Evolutionary conservation across 2,888 invertebrate genomes (phyloP).

Genomic region (Parascotia fuliginaria): DNA sequence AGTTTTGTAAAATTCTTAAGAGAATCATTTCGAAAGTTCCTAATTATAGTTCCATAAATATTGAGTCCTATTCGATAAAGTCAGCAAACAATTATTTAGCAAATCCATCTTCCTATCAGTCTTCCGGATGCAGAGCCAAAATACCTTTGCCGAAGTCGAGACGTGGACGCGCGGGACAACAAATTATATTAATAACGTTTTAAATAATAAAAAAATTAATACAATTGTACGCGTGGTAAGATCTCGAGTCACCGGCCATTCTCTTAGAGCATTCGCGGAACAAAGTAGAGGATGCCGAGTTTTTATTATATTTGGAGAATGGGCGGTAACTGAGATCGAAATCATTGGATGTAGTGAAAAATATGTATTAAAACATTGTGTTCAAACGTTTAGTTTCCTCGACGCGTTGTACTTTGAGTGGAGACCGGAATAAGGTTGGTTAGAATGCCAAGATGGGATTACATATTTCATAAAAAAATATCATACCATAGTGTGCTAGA

Average conservation of each 20-base stretch:
- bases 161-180: conserved; percentile 75
- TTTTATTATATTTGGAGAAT: conserved; percentile 66
- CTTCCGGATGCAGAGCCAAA: conserved; percentile 74
- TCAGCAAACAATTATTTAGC: conserved; percentile 27
- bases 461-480: too few species aligned
- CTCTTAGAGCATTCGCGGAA: conserved; percentile 67
- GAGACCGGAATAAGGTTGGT: conserved; percentile 29
- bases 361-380: conserved; percentile 73
- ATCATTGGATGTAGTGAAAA: conserved; percentile 76
- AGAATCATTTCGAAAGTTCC: conserved; percentile 50
- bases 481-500: too few species aligned
- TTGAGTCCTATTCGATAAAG: conserved; percentile 24
- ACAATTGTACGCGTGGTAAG: conserved; percentile 80
- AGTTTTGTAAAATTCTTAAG: background rate
- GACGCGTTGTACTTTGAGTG: conserved; percentile 76
- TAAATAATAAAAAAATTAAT: conserved; percentile 82
- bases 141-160: conserved; percentile 58
- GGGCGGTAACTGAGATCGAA: conserved; percentile 50
- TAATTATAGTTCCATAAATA: conserved; percentile 50
- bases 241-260: conserved; percentile 52
- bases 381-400: conserved; percentile 65
- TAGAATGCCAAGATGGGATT: conserved; percentile 34
- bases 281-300: conserved; percentile 67
- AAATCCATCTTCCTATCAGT: conserved; percentile 70
- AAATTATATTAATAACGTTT: conserved; percentile 85